A percentile compares a stretch with the other conserved stretches of the same genome.
Evolutionary conservation across 1,140 invertebrate genomes (phyloP).

Genomic region (Radopholus similis): DNA sequence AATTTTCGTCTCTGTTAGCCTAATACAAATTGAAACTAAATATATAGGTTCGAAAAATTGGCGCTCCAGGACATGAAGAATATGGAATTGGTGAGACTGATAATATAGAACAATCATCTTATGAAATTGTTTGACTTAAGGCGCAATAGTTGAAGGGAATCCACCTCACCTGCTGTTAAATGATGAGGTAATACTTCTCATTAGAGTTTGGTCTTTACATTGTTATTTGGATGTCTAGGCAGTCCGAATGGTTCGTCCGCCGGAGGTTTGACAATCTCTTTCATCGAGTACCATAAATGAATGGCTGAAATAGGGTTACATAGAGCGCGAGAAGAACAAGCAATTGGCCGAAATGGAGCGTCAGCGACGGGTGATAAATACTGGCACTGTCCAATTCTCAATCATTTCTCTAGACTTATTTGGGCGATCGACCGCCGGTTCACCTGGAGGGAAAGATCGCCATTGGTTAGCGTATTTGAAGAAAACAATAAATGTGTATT

Average conservation of each 20-base stretch:
- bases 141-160: conserved; percentile 19
- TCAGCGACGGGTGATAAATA: conserved; percentile 1
- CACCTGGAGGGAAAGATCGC: conserved; percentile 5
- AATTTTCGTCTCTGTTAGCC: no score
- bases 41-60: no score
- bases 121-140: no score
- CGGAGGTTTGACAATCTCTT: no score
- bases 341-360: conserved; percentile 8
- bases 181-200: no score
- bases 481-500: no score
- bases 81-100: conserved; percentile 23
- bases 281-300: no score
- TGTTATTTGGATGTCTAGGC: conserved; percentile 5
- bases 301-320: no score
- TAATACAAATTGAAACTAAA: no score
- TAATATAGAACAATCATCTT: no score
- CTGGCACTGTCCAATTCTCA: background rate
- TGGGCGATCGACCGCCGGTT: conserved; percentile 7
- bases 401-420: conserved; percentile 8
- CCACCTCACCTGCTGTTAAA: conserved; percentile 1
- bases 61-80: conserved; percentile 20
- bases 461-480: no score
- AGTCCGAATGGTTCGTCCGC: background rate
- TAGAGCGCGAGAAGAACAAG: conserved; percentile 5
- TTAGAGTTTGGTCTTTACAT: no score